These are phyloP conservation scores for Sylvilagus bachmani DNA, from an alignment of 2,113 vertebrate species.

Conservation along the genomic window DNA sequence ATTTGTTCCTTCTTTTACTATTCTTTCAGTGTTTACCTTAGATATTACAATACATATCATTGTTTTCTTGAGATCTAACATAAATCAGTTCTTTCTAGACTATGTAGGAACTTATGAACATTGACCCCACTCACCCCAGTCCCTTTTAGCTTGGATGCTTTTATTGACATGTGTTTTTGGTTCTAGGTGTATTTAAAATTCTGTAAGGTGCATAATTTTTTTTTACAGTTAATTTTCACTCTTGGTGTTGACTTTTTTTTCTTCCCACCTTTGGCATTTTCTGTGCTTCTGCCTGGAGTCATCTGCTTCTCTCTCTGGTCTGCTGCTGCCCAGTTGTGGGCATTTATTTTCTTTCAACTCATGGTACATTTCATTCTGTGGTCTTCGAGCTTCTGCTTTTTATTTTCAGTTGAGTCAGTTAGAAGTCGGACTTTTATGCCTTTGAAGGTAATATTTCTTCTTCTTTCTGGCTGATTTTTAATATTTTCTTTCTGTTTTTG, in stretches of 20 bases:
- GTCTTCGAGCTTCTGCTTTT: neutral
- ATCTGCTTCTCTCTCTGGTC: neutral
- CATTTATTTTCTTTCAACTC: neutral
- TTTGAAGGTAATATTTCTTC: neutral
- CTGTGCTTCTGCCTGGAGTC: neutral
- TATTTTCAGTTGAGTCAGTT: neutral
- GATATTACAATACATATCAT: neutral
- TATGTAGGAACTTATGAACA: neutral
- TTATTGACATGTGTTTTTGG: neutral
- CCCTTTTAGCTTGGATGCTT: neutral
- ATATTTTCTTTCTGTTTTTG: neutral
- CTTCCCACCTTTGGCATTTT: neutral
- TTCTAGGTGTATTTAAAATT: constrained; percentile 6
- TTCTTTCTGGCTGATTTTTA: neutral
- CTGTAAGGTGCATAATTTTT: neutral
- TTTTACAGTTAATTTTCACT: neutral
- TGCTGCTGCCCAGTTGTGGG: neutral
- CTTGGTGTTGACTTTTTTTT: neutral
- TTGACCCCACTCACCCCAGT: neutral
- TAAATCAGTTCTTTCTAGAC: constrained; percentile 8
- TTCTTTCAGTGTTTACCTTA: constrained; percentile 23
- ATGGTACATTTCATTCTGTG: neutral
- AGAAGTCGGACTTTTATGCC: neutral
- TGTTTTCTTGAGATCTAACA: constrained; percentile 26
- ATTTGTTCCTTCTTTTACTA: neutral